Evolutionary conservation across 2,888 invertebrate species (phyloP).

Genomic region (Nebria brevicollis): DNA sequence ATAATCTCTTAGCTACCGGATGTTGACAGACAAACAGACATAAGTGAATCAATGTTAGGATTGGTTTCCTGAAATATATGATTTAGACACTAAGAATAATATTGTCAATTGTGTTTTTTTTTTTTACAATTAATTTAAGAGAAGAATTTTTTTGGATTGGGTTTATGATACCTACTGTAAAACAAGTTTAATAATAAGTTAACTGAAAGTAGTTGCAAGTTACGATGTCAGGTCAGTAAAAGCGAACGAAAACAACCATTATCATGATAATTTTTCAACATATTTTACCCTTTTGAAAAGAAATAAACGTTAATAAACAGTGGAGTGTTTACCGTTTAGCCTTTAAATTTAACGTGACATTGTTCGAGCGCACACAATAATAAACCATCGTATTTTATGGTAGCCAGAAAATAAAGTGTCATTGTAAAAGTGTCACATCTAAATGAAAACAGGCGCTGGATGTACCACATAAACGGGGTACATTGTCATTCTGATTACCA

Average conservation of each 20-base stretch:
- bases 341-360: background rate
- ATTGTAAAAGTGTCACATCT: background rate
- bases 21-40: background rate
- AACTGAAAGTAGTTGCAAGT: background rate
- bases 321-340: background rate
- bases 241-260: slow-evolving; percentile 9
- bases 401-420: slow-evolving; percentile 6
- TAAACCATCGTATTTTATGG: slow-evolving; percentile 11
- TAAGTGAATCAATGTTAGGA: background rate
- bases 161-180: no score
- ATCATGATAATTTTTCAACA: background rate
- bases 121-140: no score
- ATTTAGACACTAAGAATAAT: background rate
- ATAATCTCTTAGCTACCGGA: background rate
- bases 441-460: slow-evolving; percentile 2
- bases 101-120: background rate
- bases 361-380: background rate
- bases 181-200: background rate
- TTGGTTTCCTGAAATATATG: background rate
- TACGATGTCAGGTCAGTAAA: slow-evolving; percentile 1
- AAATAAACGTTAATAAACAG: background rate
- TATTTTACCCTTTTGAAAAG: background rate
- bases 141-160: no score
- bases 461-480: background rate
- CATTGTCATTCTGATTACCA: slow-evolving; percentile 2